Percentiles rank a stretch among this genome's conserved stretches.
Conservation (phyloP, 2,888 invertebrate species). For the Cephus pulcher region DNA sequence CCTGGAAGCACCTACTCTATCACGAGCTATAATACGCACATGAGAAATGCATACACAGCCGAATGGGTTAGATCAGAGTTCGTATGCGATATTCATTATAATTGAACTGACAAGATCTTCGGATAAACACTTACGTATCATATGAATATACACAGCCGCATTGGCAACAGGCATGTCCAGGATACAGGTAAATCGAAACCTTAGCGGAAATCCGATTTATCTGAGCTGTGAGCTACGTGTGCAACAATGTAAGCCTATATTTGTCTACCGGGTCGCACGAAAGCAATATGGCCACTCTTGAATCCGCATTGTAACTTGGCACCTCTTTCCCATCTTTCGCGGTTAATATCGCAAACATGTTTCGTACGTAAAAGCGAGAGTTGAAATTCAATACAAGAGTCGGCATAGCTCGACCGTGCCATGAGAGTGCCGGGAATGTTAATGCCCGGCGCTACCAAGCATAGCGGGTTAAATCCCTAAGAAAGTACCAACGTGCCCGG, state of each 20-base stretch:
- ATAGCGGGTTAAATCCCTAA: not conserved
- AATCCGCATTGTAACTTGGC: conserved; percentile 4
- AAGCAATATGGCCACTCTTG: not conserved
- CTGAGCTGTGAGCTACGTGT: not conserved
- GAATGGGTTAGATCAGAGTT: not conserved
- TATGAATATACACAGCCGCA: not conserved
- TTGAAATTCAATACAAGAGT: conserved; percentile 6
- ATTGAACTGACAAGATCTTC: not conserved
- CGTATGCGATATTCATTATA: not conserved
- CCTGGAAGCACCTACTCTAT: not conserved
- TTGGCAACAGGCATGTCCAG: not conserved
- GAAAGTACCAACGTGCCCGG: not conserved
- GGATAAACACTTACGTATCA: not conserved
- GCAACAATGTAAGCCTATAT: not conserved
- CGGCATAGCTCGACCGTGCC: not conserved
- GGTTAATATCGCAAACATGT: conserved; percentile 9
- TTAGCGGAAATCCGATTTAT: not conserved
- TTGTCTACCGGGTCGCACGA: not conserved
- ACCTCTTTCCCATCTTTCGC: conserved; percentile 7
- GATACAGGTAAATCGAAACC: not conserved
- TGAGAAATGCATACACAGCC: not conserved
- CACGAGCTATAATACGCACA: not conserved
- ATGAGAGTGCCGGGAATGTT: conserved; percentile 1
- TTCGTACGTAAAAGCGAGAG: conserved; percentile 10
- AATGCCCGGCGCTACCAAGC: conserved; percentile 1